phyloP scores from a whole-genome alignment of 2,113 vertebrate species.

The Dicaeum eximium region DNA sequence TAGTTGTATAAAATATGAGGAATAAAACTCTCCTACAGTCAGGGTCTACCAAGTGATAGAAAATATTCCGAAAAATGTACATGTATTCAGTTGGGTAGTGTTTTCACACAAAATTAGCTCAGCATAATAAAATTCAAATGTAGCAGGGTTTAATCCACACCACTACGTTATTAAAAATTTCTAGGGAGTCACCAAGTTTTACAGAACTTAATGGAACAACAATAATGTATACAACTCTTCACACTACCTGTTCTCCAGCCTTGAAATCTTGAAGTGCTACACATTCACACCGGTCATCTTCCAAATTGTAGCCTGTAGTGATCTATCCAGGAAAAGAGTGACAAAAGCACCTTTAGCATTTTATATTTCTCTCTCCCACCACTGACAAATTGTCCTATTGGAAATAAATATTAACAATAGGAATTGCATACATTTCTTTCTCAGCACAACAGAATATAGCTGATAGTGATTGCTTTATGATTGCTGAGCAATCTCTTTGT shows the following conservation, averaged over 20 bases:
- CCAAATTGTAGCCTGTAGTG: constrained; percentile 96
- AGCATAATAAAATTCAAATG: not conserved
- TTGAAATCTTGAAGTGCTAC: constrained; percentile 92
- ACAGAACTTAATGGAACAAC: not conserved
- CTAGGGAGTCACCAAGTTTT: not conserved
- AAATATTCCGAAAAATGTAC: not conserved
- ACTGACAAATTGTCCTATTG: not conserved
- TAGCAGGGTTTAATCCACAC: not conserved
- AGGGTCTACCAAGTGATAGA: not conserved
- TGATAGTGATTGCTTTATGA: not conserved
- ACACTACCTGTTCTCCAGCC: constrained; percentile 87
- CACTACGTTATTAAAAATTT: not conserved
- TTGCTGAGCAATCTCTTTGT: not conserved
- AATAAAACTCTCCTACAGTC: not conserved
- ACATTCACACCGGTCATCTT: constrained; percentile 97
- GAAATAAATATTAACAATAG: not conserved
- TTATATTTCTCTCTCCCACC: not conserved
- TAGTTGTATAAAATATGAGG: not conserved
- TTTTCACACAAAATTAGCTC: not conserved
- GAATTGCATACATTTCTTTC: not conserved
- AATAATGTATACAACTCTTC: not conserved
- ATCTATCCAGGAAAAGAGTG: constrained; percentile 75
- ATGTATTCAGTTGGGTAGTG: not conserved
- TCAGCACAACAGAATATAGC: not conserved
- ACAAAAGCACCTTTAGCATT: not conserved